phyloP scores from a whole-genome alignment of 2,888 invertebrate genomes.

The Acanthosepion lycidas region DNA sequence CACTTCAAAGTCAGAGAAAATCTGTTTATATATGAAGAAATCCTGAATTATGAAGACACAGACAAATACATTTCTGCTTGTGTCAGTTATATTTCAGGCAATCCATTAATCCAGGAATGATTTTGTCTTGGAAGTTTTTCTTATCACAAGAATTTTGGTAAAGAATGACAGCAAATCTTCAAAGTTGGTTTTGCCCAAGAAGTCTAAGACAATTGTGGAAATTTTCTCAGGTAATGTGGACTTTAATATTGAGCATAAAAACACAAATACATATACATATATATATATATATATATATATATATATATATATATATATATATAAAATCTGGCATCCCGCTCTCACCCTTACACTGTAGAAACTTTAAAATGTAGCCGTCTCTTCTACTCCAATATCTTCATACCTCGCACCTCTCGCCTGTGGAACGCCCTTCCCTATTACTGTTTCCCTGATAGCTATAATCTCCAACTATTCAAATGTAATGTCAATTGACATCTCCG shows the following conservation, averaged over 20 bases:
- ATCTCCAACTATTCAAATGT: no score
- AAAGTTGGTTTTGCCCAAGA: neutral
- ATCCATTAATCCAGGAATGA: neutral
- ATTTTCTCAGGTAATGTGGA: neutral
- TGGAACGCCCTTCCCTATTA: no score
- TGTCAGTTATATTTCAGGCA: constrained; percentile 9
- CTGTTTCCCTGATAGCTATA: no score
- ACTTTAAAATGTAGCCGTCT: no score
- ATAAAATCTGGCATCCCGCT: no score
- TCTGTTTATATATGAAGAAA: neutral
- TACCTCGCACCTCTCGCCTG: no score
- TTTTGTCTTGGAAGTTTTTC: neutral
- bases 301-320: neutral
- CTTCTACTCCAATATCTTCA: no score
- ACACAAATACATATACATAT: neutral
- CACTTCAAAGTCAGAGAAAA: constrained; percentile 16
- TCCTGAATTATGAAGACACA: neutral
- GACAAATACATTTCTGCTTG: neutral
- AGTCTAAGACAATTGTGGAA: neutral
- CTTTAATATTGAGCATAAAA: neutral
- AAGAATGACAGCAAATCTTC: neutral
- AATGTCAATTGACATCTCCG: no score
- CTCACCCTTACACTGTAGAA: no score
- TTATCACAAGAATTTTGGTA: neutral
- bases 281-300: neutral